A percentile compares a stretch with the other conserved stretches of the same genome.
phyloP scores from a whole-genome alignment of 1,140 invertebrate genomes.

The Tetramorium parvispinum region DNA sequence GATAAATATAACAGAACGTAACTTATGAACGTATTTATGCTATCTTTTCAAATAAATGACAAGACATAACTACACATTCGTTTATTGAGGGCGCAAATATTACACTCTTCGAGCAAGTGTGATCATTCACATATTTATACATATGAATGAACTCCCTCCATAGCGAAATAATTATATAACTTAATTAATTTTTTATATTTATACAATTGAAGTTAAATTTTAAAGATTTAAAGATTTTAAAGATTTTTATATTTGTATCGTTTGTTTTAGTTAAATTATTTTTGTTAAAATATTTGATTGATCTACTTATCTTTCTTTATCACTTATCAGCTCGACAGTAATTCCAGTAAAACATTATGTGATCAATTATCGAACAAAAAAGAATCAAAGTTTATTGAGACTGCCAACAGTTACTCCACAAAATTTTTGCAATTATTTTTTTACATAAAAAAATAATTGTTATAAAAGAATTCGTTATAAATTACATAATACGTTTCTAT shows the following conservation, averaged over 20 bases:
- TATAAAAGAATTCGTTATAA: background rate
- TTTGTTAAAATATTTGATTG: background rate
- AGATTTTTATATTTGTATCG: background rate
- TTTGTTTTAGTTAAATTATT: background rate
- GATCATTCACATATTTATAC: background rate
- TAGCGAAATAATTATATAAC: background rate
- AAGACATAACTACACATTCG: background rate
- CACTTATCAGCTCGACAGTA: background rate
- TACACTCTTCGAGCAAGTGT: background rate
- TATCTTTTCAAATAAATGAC: background rate
- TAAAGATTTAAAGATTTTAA: too few relatives aligned
- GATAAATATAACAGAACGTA: background rate
- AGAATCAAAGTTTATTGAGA: background rate
- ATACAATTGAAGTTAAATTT: background rate
- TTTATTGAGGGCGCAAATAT: background rate
- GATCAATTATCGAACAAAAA: background rate
- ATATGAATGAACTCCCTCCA: background rate
- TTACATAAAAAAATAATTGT: background rate
- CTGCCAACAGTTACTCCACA: background rate
- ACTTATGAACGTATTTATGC: background rate
- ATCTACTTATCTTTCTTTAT: background rate
- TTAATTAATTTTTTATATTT: background rate
- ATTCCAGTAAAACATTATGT: background rate
- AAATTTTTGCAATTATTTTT: background rate
- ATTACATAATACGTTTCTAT: too few relatives aligned